Evolutionary conservation across 2,888 invertebrate species (phyloP), one percentile per base, ranked within the genome.

Genomic region (Stratiomys singularior): DNA sequence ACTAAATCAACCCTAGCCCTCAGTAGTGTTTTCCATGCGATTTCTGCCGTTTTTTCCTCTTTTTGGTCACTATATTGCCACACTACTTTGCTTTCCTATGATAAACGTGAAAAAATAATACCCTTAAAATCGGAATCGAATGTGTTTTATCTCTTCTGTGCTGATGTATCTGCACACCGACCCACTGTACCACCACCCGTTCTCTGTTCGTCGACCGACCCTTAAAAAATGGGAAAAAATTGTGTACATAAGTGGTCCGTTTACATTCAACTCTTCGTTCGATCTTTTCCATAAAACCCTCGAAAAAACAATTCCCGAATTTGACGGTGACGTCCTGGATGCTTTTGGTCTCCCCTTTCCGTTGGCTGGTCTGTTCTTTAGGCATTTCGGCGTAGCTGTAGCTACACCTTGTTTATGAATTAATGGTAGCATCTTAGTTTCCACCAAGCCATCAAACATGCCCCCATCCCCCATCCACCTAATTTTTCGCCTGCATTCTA

Each of bases 91-190:
- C 4, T 60, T 60, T 25, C 23, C 58, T 60, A 60, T 60, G 21
- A 60, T 25, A 60, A 60, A 60, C 58, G 25, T 4, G n/a, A 60
- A 60, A 60, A 60, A 60, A 60, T 18, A 11, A 60, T 60, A 60
- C 58, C 58, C 58, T 60, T n/a, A 21, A 25, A 67, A 67, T 44
- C 67, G 37, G 30, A 67, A 67, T 67, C 67, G 67, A 67, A 67
- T 67, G 67, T 67, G 67, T 44, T 67, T 67, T 67, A 67, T 67
- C 67, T 67, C 13, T 37, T 44, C 67, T 60, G 4, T 23, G 25
- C 23, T 18, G 25, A 4, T 60, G 58, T 60, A 60, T 60, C 21
- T 21, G 5, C 23, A 60, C 58, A 21, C 58, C 58, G 18, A 25
- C 56, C 56, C 9, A 15, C 18, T 56, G 11, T 18, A 56, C 56